Evolutionary conservation across 2,888 invertebrate genomes (phyloP), one percentile per base, ranked within the genome.

Genomic region (Leucoma salicis): DNA sequence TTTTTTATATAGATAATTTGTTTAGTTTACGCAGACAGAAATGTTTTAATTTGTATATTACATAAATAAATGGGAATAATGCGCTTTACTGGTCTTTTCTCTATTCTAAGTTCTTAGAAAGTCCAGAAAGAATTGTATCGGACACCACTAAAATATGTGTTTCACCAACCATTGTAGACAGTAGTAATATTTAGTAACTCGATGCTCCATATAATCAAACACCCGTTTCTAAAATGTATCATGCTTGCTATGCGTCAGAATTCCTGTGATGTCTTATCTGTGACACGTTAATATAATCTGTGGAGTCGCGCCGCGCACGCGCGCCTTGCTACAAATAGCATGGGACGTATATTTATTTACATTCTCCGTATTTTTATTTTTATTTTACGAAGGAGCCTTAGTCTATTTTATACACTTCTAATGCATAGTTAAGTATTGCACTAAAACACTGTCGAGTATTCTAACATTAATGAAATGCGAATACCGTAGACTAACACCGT

Each of bases 251-350:
- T 43, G 41, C 46, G 59, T 50, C 50, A 59, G 13, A 12, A 34
- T 43, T 40, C 46, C 31, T 38, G 52, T 52, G 50, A 42, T 54
- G 56, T 61, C 55, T 42, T 48, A 54, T 64, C 73, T 71, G 64
- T 58, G 59, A 44, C 51, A 43, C 35, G 44, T 16, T 38, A 53
- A 35, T 63, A 25, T 29, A 40, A 40, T 45, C 63, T 60, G 35
- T 61, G 59, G 43, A 48, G 42, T 43, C 51, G 57, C 58, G 52
- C 53, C 59, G 52, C 55, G 58, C 53, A 69, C 68, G 81, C 83
- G 81, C 75, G 66, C 62, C 57, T 49, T 10, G 74, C 76, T 67
- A 63, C 78, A 81, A 84, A 86, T 86, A 85, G 83, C 82, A 70
- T 74, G 70, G 74, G 74, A 63, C 63, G 61, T 59, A 64, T 78